These are phyloP conservation scores for Zapornia atra DNA, from an alignment of 2,113 vertebrate genomes.

Conservation along the genomic window DNA sequence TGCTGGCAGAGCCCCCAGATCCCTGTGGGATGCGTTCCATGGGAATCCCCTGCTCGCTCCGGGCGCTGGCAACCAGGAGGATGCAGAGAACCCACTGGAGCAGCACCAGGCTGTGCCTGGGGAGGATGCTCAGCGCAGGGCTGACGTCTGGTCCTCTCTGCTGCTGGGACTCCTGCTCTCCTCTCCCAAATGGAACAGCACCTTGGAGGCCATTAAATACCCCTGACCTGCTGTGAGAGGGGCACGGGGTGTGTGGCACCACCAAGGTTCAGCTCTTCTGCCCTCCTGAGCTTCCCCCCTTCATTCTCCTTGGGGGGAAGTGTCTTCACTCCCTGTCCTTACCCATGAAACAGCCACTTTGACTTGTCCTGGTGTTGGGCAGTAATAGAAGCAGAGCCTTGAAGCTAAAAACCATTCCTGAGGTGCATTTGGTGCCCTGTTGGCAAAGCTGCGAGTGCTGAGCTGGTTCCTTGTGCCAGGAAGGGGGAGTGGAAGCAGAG, in stretches of 20 bases:
- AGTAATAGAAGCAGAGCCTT: fast-evolving
- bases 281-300: neutral
- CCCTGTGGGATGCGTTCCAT: fast-evolving
- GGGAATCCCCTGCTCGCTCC: neutral
- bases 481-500: neutral
- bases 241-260: fast-evolving
- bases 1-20: neutral
- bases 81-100: fast-evolving
- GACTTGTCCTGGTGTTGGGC: neutral
- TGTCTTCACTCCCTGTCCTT: fast-evolving
- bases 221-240: fast-evolving
- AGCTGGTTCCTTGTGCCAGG: fast-evolving
- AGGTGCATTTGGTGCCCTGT: neutral
- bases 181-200: neutral
- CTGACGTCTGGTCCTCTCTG: neutral
- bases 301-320: fast-evolving
- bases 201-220: fast-evolving
- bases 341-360: fast-evolving
- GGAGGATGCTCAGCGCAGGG: neutral
- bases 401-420: neutral
- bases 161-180: fast-evolving
- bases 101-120: fast-evolving
- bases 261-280: fast-evolving
- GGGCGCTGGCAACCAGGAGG: fast-evolving
- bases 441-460: fast-evolving